Evolutionary conservation across 2,797 vertebrate species (phyloP).

Genomic region (Coilia nasus): DNA sequence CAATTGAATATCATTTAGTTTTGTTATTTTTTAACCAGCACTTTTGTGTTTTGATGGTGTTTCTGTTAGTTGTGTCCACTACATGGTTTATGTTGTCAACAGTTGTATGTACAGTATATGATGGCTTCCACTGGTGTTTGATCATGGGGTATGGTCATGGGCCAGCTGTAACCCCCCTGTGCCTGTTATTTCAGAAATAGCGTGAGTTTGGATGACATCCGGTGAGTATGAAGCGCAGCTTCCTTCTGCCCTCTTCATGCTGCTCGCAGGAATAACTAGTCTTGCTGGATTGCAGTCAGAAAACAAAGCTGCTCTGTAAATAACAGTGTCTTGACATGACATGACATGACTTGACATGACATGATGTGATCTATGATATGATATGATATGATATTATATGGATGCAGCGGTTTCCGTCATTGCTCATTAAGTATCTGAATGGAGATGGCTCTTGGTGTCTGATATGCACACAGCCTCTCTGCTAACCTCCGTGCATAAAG

Average conservation of each 20-base stretch:
- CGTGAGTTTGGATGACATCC: conserved; percentile 98
- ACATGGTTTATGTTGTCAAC: conserved; percentile 11
- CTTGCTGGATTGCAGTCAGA: conserved; percentile 61
- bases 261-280: conserved; percentile 64
- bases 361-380: too few relatives aligned
- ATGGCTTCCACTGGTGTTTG: conserved; percentile 47
- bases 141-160: conserved; percentile 57
- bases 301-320: conserved; percentile 51
- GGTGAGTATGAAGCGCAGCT: conserved; percentile 86
- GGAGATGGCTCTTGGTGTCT: conserved; percentile 15
- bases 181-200: conserved; percentile 98
- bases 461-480: conserved; percentile 26
- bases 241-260: conserved; percentile 61
- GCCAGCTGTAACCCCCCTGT: conserved; percentile 79
- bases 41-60: not conserved
- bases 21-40: not conserved
- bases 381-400: not conserved
- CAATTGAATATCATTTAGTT: conserved; percentile 3
- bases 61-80: not conserved
- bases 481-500: conserved; percentile 26
- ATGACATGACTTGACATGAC: too few relatives aligned
- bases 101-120: not conserved
- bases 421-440: not conserved
- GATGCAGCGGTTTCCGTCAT: conserved; percentile 1
- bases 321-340: not conserved